Conservation (phyloP, 2,888 invertebrate species). For the Scaptomyza tumidula region DNA sequence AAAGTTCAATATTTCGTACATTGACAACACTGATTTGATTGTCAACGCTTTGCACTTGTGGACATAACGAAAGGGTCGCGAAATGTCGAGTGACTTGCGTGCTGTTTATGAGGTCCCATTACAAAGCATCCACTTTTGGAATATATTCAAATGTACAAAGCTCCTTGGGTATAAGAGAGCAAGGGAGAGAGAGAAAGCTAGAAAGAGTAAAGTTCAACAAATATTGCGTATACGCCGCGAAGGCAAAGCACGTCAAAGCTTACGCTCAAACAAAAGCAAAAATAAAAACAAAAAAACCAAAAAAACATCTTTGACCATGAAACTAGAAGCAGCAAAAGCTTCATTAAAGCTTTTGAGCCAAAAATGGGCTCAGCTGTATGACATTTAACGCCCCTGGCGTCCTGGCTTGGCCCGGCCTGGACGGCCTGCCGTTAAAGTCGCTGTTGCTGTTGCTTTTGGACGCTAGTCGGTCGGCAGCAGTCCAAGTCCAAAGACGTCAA, state of each 20-base stretch:
- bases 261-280: slow-evolving; percentile 18
- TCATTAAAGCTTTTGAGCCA: slow-evolving; percentile 16
- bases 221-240: slow-evolving; percentile 57
- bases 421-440: slow-evolving; percentile 17
- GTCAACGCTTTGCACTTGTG: not conserved
- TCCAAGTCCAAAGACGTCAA: slow-evolving; percentile 68
- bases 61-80: not conserved
- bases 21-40: not conserved
- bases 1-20: not conserved
- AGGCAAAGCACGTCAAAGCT: slow-evolving; percentile 45
- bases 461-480: slow-evolving; percentile 68
- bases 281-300: slow-evolving; percentile 5
- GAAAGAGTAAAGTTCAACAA: slow-evolving; percentile 33
- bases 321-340: slow-evolving; percentile 33
- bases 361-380: slow-evolving; percentile 44
- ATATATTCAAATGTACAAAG: not conserved
- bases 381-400: slow-evolving; percentile 47
- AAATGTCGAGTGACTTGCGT: not conserved
- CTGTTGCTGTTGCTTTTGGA: slow-evolving; percentile 24
- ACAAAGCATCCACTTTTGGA: slow-evolving; percentile 6
- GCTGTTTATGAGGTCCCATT: slow-evolving; percentile 4
- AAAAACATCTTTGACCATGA: not conserved
- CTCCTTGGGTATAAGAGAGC: slow-evolving; percentile 26
- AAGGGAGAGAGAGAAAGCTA: not conserved
- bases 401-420: slow-evolving; percentile 30